Evolutionary conservation across 2,888 invertebrate species (phyloP).

Genomic region (Melitaea athalia): DNA sequence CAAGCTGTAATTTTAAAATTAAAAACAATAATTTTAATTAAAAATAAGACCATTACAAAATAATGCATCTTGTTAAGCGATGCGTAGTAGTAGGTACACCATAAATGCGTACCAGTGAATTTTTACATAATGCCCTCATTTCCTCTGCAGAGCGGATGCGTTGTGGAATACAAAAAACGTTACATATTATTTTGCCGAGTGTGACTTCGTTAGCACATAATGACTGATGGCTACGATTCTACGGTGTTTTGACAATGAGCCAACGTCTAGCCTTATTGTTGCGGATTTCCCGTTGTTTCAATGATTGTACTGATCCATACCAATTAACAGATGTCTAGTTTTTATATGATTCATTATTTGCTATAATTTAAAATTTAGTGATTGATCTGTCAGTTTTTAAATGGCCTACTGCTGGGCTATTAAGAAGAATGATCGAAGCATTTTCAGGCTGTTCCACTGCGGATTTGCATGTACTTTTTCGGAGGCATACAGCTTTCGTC

Average conservation of each 20-base stretch:
- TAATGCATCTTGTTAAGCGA: constrained; percentile 29
- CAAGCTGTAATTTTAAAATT: neutral
- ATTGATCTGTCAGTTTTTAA: neutral
- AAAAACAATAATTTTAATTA: constrained; percentile 8
- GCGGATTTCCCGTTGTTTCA: constrained; percentile 39
- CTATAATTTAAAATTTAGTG: neutral
- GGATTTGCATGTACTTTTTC: too few species aligned
- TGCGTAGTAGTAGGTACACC: constrained; percentile 15
- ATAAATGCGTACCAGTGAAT: constrained; percentile 50
- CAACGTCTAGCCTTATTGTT: constrained; percentile 45
- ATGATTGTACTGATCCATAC: constrained; percentile 16
- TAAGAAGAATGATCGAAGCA: too few species aligned
- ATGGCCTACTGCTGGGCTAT: too few species aligned
- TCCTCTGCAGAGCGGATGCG: constrained; percentile 66
- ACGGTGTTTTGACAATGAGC: constrained; percentile 46
- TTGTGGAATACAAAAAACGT: constrained; percentile 55
- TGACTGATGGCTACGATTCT: constrained; percentile 39
- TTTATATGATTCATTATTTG: neutral
- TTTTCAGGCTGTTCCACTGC: too few species aligned
- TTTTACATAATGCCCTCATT: constrained; percentile 66
- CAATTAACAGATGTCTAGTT: constrained; percentile 1
- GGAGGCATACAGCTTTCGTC: too few species aligned
- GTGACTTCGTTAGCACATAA: constrained; percentile 48
- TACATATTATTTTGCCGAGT: constrained; percentile 44
- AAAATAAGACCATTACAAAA: neutral